A percentile compares a stretch with the other conserved stretches of the same genome.
Conservation (phyloP, 2,113 vertebrate species). For the Tapirus terrestris region DNA sequence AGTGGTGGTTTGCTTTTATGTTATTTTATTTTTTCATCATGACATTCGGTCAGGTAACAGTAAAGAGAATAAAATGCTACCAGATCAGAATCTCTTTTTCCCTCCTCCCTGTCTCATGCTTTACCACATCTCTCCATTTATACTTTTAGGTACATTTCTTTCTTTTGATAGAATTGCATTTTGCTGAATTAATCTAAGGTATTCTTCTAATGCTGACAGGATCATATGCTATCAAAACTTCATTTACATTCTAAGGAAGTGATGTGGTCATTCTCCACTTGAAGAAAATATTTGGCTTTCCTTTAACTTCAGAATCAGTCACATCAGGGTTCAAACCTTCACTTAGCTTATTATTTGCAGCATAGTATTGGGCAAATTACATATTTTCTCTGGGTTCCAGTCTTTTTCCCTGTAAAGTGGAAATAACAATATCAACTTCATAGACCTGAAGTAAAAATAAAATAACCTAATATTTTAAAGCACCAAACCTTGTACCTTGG, state of each 20-base stretch:
- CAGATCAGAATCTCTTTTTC: background rate
- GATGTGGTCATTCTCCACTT: background rate
- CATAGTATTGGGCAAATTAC: background rate
- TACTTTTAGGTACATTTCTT: background rate
- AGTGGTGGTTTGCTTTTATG: background rate
- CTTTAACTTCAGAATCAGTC: background rate
- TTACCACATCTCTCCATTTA: background rate
- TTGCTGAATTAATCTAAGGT: constrained; percentile 24
- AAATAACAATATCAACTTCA: background rate
- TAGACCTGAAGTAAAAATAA: background rate
- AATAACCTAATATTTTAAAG: background rate
- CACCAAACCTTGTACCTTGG: background rate
- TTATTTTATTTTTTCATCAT: background rate
- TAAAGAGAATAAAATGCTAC: background rate
- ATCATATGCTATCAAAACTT: background rate
- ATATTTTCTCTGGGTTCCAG: background rate
- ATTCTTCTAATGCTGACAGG: background rate
- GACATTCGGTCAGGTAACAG: background rate
- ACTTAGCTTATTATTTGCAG: background rate
- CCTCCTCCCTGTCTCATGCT: accelerated
- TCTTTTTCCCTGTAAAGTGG: background rate
- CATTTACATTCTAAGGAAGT: constrained; percentile 17
- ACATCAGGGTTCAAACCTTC: background rate
- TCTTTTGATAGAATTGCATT: constrained; percentile 12
- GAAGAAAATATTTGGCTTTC: background rate